phyloP scores from a whole-genome alignment of 2,888 invertebrate genomes.

The Pollenia labialis region DNA sequence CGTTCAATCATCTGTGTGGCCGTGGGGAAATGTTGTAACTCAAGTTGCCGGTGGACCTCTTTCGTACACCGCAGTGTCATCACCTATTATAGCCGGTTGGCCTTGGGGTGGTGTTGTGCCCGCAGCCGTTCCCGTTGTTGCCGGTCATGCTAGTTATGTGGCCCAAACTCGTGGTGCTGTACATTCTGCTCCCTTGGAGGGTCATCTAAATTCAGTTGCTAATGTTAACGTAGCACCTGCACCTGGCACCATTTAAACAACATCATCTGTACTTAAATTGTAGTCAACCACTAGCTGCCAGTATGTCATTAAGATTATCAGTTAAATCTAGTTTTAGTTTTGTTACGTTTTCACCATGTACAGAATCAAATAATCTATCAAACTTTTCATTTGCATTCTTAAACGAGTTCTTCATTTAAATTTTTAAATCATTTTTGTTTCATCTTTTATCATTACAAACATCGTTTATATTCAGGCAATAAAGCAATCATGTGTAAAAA shows the following conservation, averaged over 20 bases:
- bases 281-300: background rate
- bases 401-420: too few relatives aligned
- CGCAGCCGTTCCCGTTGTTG: constrained; percentile 21
- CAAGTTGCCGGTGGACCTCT: background rate
- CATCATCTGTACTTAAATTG: too few relatives aligned
- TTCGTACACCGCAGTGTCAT: too few relatives aligned
- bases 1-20: background rate
- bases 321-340: background rate
- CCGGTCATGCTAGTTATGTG: constrained; percentile 49
- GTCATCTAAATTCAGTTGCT: constrained; percentile 59
- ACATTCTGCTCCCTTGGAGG: constrained; percentile 63
- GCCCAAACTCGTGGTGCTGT: constrained; percentile 66
- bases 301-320: background rate
- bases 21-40: background rate
- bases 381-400: too few relatives aligned
- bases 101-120: too few relatives aligned
- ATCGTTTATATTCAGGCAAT: too few relatives aligned
- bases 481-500: too few relatives aligned
- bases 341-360: background rate
- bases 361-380: background rate
- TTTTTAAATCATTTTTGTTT: too few relatives aligned
- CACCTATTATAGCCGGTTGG: too few relatives aligned
- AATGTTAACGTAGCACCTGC: constrained; percentile 70
- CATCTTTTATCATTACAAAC: too few relatives aligned
- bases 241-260: constrained; percentile 65